Conservation (phyloP, 2,797 vertebrate genomes). For the Bucorvus abyssinicus region DNA sequence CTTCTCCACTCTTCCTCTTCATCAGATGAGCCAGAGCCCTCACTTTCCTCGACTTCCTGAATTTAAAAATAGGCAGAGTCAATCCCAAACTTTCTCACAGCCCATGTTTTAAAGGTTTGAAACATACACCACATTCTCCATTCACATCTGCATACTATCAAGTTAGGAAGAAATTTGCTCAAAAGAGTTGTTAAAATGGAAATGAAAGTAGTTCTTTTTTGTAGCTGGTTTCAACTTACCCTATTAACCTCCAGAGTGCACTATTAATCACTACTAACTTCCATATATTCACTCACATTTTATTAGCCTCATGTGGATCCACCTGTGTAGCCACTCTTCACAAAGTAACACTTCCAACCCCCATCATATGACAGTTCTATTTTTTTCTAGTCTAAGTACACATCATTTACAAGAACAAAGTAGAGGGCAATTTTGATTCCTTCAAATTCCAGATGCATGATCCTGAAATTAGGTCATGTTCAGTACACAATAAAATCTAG, state of each 20-base stretch:
- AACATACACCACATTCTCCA: neutral
- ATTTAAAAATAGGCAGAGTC: neutral
- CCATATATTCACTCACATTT: neutral
- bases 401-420: neutral
- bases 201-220: neutral
- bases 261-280: neutral
- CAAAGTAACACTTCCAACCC: neutral
- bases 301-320: neutral
- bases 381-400: neutral
- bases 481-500: neutral
- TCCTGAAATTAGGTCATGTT: neutral
- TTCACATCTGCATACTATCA: neutral
- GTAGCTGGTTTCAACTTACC: neutral
- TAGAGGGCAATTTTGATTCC: neutral
- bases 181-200: neutral
- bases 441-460: neutral
- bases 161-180: neutral
- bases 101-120: neutral
- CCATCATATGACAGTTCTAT: neutral
- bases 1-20: constrained; percentile 93
- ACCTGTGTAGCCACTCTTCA: neutral
- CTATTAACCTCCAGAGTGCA: neutral
- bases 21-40: constrained; percentile 78
- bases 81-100: neutral
- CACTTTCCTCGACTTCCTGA: constrained; percentile 75